phyloP scores from a whole-genome alignment of 2,113 vertebrate genomes.

The Pyrgilauda ruficollis region DNA sequence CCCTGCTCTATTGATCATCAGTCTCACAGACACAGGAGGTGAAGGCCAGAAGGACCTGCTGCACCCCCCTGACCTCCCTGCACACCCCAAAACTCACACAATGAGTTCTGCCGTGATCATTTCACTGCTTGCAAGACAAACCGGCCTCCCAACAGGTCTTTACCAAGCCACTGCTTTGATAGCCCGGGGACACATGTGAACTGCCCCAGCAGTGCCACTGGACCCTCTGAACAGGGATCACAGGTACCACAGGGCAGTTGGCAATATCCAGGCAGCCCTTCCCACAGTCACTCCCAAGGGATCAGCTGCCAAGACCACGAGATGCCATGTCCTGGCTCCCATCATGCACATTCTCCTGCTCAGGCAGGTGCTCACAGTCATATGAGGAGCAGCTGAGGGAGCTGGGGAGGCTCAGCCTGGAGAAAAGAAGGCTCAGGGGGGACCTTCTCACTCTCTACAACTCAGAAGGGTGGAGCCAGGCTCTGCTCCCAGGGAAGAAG shows the following conservation, averaged over 20 bases:
- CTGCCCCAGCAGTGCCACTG: background rate
- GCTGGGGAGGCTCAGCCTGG: background rate
- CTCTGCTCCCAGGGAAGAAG: background rate
- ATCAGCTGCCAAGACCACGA: background rate
- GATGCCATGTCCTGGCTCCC: background rate
- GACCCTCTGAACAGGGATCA: background rate
- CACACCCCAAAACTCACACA: background rate
- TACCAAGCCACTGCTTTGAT: background rate
- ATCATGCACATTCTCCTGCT: background rate
- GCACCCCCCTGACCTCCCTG: background rate
- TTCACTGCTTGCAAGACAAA: background rate
- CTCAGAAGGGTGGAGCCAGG: background rate
- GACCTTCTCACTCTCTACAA: fast-evolving
- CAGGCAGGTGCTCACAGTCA: background rate
- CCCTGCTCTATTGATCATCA: background rate
- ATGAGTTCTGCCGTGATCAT: fast-evolving
- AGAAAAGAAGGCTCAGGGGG: background rate
- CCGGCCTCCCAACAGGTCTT: background rate
- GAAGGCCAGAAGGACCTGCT: background rate
- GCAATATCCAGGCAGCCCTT: background rate
- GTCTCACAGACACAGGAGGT: background rate
- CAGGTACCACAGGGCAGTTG: fast-evolving
- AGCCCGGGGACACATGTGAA: background rate
- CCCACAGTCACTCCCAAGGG: background rate
- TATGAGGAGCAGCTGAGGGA: background rate